Evolutionary conservation across 2,888 invertebrate genomes (phyloP).

Genomic region (Scotopteryx bipunctaria): DNA sequence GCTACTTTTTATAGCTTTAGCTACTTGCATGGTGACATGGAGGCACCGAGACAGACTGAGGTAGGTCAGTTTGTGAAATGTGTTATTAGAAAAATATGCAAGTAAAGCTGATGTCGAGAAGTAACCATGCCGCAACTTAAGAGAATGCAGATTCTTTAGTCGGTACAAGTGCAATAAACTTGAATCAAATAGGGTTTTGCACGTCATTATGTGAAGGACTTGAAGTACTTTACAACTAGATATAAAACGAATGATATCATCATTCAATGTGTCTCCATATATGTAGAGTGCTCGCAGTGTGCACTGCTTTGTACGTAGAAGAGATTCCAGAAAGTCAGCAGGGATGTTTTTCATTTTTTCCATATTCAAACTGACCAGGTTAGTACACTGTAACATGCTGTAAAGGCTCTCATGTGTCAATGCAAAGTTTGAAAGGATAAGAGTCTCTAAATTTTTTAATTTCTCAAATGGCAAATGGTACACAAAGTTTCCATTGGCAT

Average conservation of each 20-base stretch:
- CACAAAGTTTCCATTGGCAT: constrained; percentile 76
- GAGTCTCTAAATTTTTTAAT: constrained; percentile 69
- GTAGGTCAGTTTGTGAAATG: constrained; percentile 73
- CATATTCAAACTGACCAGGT: constrained; percentile 79
- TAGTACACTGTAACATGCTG: constrained; percentile 74
- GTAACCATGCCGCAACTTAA: constrained; percentile 79
- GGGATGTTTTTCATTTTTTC: constrained; percentile 83
- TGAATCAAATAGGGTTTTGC: constrained; percentile 80
- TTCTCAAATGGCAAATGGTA: constrained; percentile 79
- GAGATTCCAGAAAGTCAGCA: constrained; percentile 74
- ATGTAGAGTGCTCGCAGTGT: constrained; percentile 72
- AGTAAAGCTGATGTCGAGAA: constrained; percentile 77
- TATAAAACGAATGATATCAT: constrained; percentile 74
- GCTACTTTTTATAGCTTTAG: constrained; percentile 73
- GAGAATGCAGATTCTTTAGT: constrained; percentile 72
- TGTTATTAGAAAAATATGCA: constrained; percentile 76
- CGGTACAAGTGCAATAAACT: constrained; percentile 74
- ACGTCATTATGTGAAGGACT: constrained; percentile 79
- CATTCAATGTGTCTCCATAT: constrained; percentile 79
- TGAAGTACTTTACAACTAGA: constrained; percentile 71
- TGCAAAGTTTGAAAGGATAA: constrained; percentile 78
- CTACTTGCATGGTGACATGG: constrained; percentile 78
- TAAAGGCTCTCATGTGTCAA: constrained; percentile 74
- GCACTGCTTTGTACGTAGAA: constrained; percentile 68
- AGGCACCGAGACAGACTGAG: constrained; percentile 76